These are phyloP conservation scores for Ceratosolen solmsi DNA, from an alignment of 1,140 invertebrate genomes.

Conservation along the genomic window DNA sequence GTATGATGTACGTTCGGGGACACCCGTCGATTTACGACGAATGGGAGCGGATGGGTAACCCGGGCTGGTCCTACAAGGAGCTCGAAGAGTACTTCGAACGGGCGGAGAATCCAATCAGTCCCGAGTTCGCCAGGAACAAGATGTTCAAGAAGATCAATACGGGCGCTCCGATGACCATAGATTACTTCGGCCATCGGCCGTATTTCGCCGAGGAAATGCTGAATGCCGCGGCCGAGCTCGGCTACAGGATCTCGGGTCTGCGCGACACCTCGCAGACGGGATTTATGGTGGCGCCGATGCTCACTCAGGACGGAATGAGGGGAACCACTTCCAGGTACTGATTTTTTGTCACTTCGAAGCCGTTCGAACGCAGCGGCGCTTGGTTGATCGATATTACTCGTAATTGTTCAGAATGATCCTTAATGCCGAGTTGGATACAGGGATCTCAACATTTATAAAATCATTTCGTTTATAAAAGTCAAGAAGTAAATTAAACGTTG, in stretches of 20 bases:
- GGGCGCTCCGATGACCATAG: slow-evolving; percentile 70
- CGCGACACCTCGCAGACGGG: slow-evolving; percentile 77
- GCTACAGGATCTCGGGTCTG: slow-evolving; percentile 80
- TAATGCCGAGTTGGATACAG: too few species aligned
- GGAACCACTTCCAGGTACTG: slow-evolving; percentile 73
- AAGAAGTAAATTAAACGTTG: too few species aligned
- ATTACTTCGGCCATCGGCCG: slow-evolving; percentile 74
- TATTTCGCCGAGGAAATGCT: slow-evolving; percentile 76
- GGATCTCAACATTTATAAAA: too few species aligned
- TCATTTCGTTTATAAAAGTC: too few species aligned
- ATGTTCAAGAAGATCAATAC: slow-evolving; percentile 52
- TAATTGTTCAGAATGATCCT: too few species aligned
- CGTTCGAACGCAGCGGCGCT: too few species aligned
- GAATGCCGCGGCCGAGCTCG: slow-evolving; percentile 80
- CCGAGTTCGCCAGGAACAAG: slow-evolving; percentile 57
- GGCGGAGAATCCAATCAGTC: slow-evolving; percentile 66
- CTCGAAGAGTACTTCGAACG: slow-evolving; percentile 77
- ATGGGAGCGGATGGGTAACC: slow-evolving; percentile 84
- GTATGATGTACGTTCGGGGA: slow-evolving; percentile 85
- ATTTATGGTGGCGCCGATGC: slow-evolving; percentile 74
- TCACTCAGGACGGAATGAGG: slow-evolving; percentile 75
- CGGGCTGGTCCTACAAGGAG: slow-evolving; percentile 90
- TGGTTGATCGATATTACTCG: too few species aligned
- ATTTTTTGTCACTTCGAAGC: neutral
- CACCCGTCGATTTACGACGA: slow-evolving; percentile 83